Evolutionary conservation across 2,113 vertebrate species (phyloP).

Genomic region (Protobothrops mucrosquamatus): DNA sequence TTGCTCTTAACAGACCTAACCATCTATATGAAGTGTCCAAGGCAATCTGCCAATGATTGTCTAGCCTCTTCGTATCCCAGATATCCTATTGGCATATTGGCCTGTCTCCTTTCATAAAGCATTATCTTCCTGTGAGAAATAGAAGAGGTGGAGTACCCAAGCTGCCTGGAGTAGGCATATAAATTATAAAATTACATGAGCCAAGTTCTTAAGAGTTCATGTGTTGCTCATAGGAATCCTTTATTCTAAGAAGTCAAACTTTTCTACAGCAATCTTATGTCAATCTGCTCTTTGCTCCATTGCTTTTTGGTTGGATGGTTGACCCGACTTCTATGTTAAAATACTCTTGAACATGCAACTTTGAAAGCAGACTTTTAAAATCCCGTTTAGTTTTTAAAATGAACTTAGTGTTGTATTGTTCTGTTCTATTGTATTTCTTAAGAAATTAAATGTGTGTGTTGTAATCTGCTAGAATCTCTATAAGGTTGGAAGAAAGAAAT

Average conservation of each 20-base stretch:
- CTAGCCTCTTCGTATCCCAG: background rate
- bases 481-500: background rate
- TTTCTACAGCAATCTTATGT: background rate
- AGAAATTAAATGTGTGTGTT: background rate
- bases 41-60: background rate
- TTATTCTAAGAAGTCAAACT: conserved; percentile 48
- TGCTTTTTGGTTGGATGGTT: background rate
- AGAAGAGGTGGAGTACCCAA: background rate
- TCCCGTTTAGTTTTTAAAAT: background rate
- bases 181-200: background rate
- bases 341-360: background rate
- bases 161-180: background rate
- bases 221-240: conserved; percentile 59
- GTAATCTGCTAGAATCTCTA: background rate
- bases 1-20: background rate
- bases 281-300: background rate
- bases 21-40: background rate
- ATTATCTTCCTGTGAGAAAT: background rate
- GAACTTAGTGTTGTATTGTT: background rate
- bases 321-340: background rate
- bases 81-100: background rate
- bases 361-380: background rate
- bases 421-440: background rate
- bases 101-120: background rate
- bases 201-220: conserved; percentile 45